Base-by-base conservation (phyloP, 2,797 vertebrate genomes). In the Labeo calbasu region DNA sequence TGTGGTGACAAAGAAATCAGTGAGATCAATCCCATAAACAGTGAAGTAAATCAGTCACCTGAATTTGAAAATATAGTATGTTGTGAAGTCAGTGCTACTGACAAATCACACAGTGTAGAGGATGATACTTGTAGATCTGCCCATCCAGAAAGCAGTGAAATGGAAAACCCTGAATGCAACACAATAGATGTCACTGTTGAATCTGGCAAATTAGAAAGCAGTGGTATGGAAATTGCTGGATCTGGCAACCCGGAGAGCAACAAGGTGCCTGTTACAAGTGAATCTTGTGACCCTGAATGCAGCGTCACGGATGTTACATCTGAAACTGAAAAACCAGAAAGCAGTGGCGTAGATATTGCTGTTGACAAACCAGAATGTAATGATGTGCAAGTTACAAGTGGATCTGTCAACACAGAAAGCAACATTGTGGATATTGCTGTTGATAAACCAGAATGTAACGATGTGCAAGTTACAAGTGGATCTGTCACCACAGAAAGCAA, bases 81-180 rank as follows among this genome's bases (percentile, higher is more conserved):
- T 72, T 77, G n/a, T 61, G 72, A 71, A n/a, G 12, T 21, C 19
- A 40, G 46, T n/a, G n/a, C 19, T 13, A 46, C 40, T 66, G 15
- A 65, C 2, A 57, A 78, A 57, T 17, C 23, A 7, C 43, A 78
- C 51, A 66, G 23, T 5, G 9, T 13, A 76, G 4, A 70, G 2
- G 46, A 79, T 59, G 48, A 46, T 36, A 15, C 28, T 65, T 32
- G 63, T 65, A 65, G 28, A 65, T 32, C 25, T 59, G 11, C 25
- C n/a, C 55, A 25, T 57, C 0, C 71, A 80, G 23, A 73, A 21
- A 63, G 36, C 61, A 65, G 19, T 6, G 23, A 48, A 71, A 5
- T n/a, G 6, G 66, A 32, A 1, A 69, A 71, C 76, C 68, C 65
- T 28, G 77, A 85, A 48, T 40, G 59, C 86, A 73, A 4, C 57